Percentiles rank a stretch among this genome's conserved stretches.
Conservation (phyloP, 2,888 invertebrate species). For the Abscondita cerata region DNA sequence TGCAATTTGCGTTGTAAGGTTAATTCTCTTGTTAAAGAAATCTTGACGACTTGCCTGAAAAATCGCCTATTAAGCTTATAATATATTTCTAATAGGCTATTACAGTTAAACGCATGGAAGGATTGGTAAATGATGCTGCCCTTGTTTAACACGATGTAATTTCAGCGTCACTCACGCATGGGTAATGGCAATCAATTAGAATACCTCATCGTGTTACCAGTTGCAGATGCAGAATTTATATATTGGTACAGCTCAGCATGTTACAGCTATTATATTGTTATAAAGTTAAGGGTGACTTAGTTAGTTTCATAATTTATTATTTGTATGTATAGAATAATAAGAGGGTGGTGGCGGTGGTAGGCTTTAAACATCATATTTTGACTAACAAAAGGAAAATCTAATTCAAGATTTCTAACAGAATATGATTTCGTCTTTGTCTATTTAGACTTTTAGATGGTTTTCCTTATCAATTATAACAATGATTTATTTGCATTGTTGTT, state of each 20-base stretch:
- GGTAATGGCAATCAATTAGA: constrained; percentile 34
- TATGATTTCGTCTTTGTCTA: constrained; percentile 3
- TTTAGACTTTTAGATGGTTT: neutral
- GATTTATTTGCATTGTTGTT: neutral
- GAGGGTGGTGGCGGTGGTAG: constrained; percentile 27
- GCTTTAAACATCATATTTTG: constrained; percentile 19
- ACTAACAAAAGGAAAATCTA: constrained; percentile 7
- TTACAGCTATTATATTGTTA: constrained; percentile 37
- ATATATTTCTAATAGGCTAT: constrained; percentile 41
- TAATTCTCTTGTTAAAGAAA: constrained; percentile 4
- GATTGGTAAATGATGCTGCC: constrained; percentile 37
- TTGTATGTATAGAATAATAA: constrained; percentile 29
- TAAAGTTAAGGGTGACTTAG: constrained; percentile 37
- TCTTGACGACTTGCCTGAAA: constrained; percentile 19
- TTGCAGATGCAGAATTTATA: constrained; percentile 26
- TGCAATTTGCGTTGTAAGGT: constrained; percentile 2
- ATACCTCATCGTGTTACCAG: constrained; percentile 22
- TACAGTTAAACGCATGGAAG: constrained; percentile 42
- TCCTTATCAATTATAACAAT: neutral
- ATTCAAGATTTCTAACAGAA: constrained; percentile 2
- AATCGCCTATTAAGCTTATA: constrained; percentile 34
- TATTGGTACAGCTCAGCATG: constrained; percentile 35
- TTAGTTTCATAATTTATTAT: constrained; percentile 35
- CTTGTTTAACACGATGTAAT: constrained; percentile 41
- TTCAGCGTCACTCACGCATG: constrained; percentile 40